Conservation (phyloP, 2,113 vertebrate genomes). For the Amazona vittata region DNA sequence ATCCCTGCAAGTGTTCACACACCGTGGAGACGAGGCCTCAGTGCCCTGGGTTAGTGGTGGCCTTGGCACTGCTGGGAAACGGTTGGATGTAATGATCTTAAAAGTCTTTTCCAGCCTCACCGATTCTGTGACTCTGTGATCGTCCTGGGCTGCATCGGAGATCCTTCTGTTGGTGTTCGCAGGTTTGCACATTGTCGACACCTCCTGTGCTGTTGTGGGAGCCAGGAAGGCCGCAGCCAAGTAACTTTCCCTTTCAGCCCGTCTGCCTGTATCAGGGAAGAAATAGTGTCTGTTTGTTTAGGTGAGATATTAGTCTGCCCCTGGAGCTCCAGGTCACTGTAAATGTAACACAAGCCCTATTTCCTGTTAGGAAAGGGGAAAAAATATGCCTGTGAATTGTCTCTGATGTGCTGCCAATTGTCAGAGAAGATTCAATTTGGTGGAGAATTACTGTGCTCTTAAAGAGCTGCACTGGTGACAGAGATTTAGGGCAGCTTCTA, state of each 20-base stretch:
- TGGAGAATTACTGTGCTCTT: slow-evolving; percentile 46
- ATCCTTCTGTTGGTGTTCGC: not conserved
- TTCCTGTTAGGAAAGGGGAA: slow-evolving; percentile 70
- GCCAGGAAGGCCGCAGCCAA: slow-evolving; percentile 1
- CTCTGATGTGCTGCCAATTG: slow-evolving; percentile 74
- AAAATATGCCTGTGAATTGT: slow-evolving; percentile 60
- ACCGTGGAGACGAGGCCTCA: not conserved
- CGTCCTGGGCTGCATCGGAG: not conserved
- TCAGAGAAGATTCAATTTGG: slow-evolving; percentile 68
- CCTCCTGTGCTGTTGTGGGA: not conserved
- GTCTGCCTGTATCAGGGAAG: slow-evolving; percentile 3
- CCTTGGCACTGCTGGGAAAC: not conserved
- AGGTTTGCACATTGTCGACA: not conserved
- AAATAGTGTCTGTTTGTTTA: slow-evolving; percentile 74
- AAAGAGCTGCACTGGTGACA: slow-evolving; percentile 14
- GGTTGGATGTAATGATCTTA: not conserved
- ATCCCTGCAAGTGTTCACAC: not conserved
- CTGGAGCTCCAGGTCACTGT: slow-evolving; percentile 68
- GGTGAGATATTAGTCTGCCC: slow-evolving; percentile 70
- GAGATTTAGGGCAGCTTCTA: slow-evolving; percentile 53
- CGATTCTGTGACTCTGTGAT: not conserved
- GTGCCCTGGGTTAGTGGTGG: not conserved
- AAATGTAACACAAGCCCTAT: slow-evolving; percentile 67
- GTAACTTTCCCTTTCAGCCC: slow-evolving; percentile 28
- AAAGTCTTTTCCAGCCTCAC: not conserved